Evolutionary conservation across 2,797 vertebrate species (phyloP).

Genomic region (Danio aesculapii): DNA sequence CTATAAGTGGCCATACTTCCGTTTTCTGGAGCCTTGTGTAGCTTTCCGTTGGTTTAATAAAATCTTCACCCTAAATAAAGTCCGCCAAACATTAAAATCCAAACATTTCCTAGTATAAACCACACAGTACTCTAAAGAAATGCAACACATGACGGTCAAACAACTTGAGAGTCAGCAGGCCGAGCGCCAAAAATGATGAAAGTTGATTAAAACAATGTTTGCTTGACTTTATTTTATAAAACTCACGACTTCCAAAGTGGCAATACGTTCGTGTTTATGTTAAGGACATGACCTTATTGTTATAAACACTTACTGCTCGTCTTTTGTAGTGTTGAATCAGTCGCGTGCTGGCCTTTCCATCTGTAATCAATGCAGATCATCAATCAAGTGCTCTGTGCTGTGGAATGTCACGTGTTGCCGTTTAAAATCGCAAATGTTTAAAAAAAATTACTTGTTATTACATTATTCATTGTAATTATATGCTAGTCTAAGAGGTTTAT

Average conservation of each 20-base stretch:
- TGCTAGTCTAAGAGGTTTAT: background rate
- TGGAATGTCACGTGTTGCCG: background rate
- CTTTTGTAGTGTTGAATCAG: background rate
- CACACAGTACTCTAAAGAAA: no score
- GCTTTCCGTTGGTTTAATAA: background rate
- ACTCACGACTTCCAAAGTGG: background rate
- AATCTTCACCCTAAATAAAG: background rate
- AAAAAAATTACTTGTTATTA: background rate
- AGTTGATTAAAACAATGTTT: background rate
- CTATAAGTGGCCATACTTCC: constrained; percentile 38
- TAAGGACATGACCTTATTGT: background rate
- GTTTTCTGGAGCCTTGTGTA: background rate
- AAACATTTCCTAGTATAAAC: no score
- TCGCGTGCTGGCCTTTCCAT: background rate
- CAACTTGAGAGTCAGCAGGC: background rate
- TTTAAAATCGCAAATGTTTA: background rate
- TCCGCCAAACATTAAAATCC: background rate
- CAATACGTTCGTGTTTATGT: background rate
- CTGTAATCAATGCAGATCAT: background rate
- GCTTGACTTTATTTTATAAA: background rate
- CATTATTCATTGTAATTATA: background rate
- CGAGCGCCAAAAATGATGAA: background rate
- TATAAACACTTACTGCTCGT: background rate
- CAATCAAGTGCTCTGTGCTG: background rate
- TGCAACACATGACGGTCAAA: background rate